Conservation (phyloP, 2,797 vertebrate genomes). For the Melanotaenia pygmaea region DNA sequence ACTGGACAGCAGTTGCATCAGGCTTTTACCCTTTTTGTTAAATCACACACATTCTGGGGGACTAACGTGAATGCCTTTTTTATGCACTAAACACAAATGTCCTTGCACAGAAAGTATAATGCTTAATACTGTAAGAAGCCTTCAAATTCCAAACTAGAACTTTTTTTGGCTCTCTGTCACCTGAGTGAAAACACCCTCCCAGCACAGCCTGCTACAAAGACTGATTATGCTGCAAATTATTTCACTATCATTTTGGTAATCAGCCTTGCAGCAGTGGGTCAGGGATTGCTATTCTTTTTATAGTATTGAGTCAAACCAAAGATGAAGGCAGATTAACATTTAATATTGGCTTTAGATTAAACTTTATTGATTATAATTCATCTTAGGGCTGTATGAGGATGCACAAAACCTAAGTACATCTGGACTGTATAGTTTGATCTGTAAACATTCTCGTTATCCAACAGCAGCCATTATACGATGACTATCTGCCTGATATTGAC, state of each 20-base stretch:
- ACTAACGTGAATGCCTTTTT: not conserved
- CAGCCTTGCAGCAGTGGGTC: not conserved
- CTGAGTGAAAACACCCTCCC: not conserved
- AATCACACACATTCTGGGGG: not conserved
- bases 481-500: not conserved
- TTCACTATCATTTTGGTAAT: constrained; percentile 1
- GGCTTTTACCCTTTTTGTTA: not conserved
- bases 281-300: not conserved
- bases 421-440: not conserved
- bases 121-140: too few species aligned
- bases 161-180: too few species aligned
- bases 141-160: too few species aligned
- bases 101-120: too few species aligned
- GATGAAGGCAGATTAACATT: not conserved
- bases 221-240: not conserved
- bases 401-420: not conserved
- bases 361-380: not conserved
- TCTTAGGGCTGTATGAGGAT: not conserved
- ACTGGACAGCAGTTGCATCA: not conserved
- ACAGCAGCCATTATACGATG: not conserved
- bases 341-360: not conserved
- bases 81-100: too few species aligned
- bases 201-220: not conserved
- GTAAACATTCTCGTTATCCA: not conserved
- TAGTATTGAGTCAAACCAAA: constrained; percentile 5